Percentiles rank a stretch among this genome's conserved stretches.
phyloP scores from a whole-genome alignment of 2,113 vertebrate species.

The Arothron firmamentum region DNA sequence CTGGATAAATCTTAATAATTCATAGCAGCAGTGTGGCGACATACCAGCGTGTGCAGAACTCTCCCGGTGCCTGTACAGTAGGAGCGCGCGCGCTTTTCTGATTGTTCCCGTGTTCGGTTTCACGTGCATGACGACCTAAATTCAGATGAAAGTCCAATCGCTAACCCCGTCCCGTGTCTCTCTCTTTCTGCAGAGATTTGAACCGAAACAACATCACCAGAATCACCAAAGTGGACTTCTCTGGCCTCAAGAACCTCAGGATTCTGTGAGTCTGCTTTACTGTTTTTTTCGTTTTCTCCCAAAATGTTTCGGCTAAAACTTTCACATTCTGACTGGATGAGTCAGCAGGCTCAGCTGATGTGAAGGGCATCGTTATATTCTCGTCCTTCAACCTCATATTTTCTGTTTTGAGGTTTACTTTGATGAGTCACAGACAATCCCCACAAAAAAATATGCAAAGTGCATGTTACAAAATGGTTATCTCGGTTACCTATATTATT shows the following conservation, averaged over 20 bases:
- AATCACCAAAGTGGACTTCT: slow-evolving; percentile 92
- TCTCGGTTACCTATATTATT: too few species aligned
- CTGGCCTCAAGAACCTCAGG: slow-evolving; percentile 91
- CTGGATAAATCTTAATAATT: slow-evolving; percentile 29
- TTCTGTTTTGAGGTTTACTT: too few species aligned
- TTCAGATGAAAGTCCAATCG: background rate
- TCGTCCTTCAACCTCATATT: too few species aligned
- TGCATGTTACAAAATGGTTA: too few species aligned
- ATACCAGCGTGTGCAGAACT: slow-evolving; percentile 18
- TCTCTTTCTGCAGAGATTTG: slow-evolving; percentile 81
- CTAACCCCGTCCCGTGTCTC: slow-evolving; percentile 10
- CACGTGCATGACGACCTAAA: background rate
- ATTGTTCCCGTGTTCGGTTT: background rate
- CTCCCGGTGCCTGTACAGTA: background rate
- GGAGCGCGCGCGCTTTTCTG: background rate
- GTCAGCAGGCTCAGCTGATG: too few species aligned
- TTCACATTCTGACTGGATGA: too few species aligned
- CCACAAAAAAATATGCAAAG: too few species aligned
- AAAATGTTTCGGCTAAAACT: background rate
- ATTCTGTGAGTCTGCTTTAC: slow-evolving; percentile 85
- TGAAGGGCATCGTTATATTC: too few species aligned
- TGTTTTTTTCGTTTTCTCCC: background rate
- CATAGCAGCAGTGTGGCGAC: slow-evolving; percentile 16
- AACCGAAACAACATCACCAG: slow-evolving; percentile 97
- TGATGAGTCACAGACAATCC: too few species aligned